Evolutionary conservation across 2,888 invertebrate genomes (phyloP), one percentile per base, ranked within the genome.

Genomic region (Microplitis deprimator): DNA sequence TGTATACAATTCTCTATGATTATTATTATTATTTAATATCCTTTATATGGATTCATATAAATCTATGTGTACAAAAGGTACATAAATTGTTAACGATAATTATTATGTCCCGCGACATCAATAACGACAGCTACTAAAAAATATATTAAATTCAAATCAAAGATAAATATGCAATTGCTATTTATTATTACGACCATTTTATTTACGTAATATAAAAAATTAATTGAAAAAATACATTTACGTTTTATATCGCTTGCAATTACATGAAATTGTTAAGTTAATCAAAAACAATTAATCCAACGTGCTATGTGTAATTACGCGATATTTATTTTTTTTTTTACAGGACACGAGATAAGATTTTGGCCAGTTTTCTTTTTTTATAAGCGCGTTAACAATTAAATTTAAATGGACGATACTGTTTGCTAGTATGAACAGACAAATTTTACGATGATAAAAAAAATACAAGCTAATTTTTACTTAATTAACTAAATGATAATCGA

Each of bases 1-100:
- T 64, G 67, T 59, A 41, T 65, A 40, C 16, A 62, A 50, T 75
- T 39, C 38, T 60, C n/a, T 20, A 75, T 29, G 68, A 59, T 50
- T 38, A 41, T 41, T 73, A 39, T 17, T 60, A 13, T 13, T 50
- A 50, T 6, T 50, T 29, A 13, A 8, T 50, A 50, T 6, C 13
- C 13, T 64, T 17, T n/a, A 13, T 13, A 64, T 64, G 17, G 16
- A 64, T 64, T 64, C 64, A 8, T 20, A 20, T n/a, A 29, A 64
- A 64, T 29, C 29, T 29, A 29, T 29, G 29, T 29, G 29, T 4
- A 29, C 29, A 29, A 29, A 29, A 29, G 29, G 29, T 29, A 29
- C 4, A 29, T 29, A 29, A 29, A 29, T 29, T 29, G 29, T 50
- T 50, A 50, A 4, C 8, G 13, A 13, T 13, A 5, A 50, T 50